Evolutionary conservation across 2,797 vertebrate genomes (phyloP).

Genomic region (Enteromius mattozi): DNA sequence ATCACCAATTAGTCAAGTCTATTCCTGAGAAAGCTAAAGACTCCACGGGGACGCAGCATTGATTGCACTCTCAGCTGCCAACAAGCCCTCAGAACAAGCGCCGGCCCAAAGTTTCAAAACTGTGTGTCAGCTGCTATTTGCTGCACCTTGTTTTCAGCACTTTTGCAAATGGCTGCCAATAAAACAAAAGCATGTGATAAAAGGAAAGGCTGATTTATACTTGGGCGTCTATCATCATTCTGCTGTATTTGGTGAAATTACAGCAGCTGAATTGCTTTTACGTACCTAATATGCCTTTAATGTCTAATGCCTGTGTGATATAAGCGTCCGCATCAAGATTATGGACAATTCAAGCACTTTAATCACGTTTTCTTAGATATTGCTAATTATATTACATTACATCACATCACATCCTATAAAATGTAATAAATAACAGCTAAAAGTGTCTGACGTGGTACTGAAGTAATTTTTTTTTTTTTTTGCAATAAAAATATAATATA

Average conservation of each 20-base stretch:
- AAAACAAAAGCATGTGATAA: conserved; percentile 16
- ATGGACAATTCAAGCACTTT: conserved; percentile 8
- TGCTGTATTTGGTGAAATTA: not conserved
- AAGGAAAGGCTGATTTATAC: conserved; percentile 11
- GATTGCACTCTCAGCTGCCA: conserved; percentile 56
- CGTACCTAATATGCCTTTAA: not conserved
- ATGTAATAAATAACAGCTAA: not conserved
- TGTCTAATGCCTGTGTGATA: conserved; percentile 9
- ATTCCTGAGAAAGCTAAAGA: conserved; percentile 60
- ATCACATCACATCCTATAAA: not conserved
- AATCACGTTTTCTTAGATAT: not conserved
- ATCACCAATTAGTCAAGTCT: conserved; percentile 65
- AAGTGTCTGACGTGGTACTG: not conserved
- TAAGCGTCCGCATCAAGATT: not conserved
- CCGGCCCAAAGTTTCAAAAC: conserved; percentile 33
- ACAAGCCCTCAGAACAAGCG: conserved; percentile 38
- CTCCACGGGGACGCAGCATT: conserved; percentile 54
- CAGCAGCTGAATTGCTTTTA: not conserved
- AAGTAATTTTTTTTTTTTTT: too few species aligned
- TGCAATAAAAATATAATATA: not conserved
- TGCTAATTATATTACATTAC: not conserved
- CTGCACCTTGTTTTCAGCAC: conserved; percentile 21
- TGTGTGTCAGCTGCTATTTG: conserved; percentile 15
- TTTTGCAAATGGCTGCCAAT: not conserved
- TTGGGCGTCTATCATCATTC: not conserved